A percentile compares a stretch with the other conserved stretches of the same genome.
Evolutionary conservation across 2,797 vertebrate genomes (phyloP).

Genomic region (Selene dorsalis): DNA sequence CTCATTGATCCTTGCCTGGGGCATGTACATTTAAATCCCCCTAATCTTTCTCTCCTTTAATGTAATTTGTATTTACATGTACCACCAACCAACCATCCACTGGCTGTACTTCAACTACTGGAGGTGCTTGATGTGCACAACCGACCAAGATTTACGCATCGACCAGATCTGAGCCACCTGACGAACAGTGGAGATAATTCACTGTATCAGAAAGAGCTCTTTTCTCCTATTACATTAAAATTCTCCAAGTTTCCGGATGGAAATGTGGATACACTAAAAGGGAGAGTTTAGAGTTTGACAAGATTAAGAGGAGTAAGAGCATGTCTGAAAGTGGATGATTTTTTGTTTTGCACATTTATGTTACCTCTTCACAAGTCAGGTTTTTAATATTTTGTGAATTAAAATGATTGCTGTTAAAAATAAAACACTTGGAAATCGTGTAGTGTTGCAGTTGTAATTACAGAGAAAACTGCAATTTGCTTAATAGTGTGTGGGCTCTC

Average conservation of each 20-base stretch:
- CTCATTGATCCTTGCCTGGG: conserved; percentile 58
- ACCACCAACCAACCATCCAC: conserved; percentile 48
- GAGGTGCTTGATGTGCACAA: conserved; percentile 21
- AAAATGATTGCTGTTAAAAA: conserved; percentile 5
- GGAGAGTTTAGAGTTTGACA: conserved; percentile 4
- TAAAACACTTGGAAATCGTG: conserved; percentile 3
- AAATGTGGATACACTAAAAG: conserved; percentile 7
- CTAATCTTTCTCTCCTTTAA: conserved; percentile 69
- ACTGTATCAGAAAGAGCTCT: background rate
- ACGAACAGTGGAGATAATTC: conserved; percentile 4
- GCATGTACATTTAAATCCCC: conserved; percentile 63
- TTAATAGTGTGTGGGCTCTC: conserved; percentile 24
- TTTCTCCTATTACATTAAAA: background rate
- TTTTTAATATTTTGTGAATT: conserved; percentile 16
- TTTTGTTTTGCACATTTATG: background rate
- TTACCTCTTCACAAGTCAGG: background rate
- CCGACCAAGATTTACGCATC: conserved; percentile 16
- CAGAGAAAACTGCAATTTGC: conserved; percentile 12
- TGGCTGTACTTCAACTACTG: conserved; percentile 28
- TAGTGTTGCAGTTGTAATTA: conserved; percentile 19
- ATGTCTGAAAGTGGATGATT: conserved; percentile 4
- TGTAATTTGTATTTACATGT: conserved; percentile 73
- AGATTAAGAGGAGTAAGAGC: conserved; percentile 7
- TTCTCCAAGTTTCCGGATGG: background rate
- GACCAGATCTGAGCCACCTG: conserved; percentile 5